Evolutionary conservation across 2,888 invertebrate genomes (phyloP), one percentile per base, ranked within the genome.

Genomic region (Dyspetes luteomarginatus): DNA sequence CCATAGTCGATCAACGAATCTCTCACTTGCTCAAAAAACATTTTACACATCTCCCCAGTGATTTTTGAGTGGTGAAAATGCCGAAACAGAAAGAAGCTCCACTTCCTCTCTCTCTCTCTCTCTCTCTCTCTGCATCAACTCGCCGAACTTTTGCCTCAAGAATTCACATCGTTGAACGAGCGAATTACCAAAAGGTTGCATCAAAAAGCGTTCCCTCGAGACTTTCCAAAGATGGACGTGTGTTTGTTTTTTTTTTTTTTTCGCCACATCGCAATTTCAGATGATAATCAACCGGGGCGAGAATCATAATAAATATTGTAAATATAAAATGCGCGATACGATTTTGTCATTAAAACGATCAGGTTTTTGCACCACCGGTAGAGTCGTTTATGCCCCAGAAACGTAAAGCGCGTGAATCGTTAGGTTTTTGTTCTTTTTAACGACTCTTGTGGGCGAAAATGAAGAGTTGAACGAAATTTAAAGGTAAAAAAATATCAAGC

Each of bases 11-110:
- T 52, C 41, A 17, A 72, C 28, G 24, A 52, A 72, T 36, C 30
- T n/a, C n/a, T 52, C 62, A 26, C 22, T 58, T 30, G 71, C 58
- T 72, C 60, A 58, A 60, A 72, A n/a, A 72, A 72, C 62, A 41
- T 52, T 72, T 24, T 26, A 41, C 12, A 17, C 56, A 41, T 24
- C 55, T 45, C 12, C 30, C 48, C 19, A 48, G 19, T 45, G 30
- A 60, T 43, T 24, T 50, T 60, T 19, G 50, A 41, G 17, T 26
- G 26, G 41, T 62, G 62, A 52, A 52, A 15, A 36, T 36, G n/a
- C 7, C 2, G 12, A 22, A 28, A 36, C 17, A 15, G 58, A 22
- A 52, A 15, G 30, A n/a, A 22, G 24, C 30, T 58, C 30, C 30
- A 17, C n/a, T n/a, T n/a, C n/a, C n/a, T n/a, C n/a, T n/a, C n/a